phyloP scores from a whole-genome alignment of 1,140 invertebrate species.

The Venturia canescens region DNA sequence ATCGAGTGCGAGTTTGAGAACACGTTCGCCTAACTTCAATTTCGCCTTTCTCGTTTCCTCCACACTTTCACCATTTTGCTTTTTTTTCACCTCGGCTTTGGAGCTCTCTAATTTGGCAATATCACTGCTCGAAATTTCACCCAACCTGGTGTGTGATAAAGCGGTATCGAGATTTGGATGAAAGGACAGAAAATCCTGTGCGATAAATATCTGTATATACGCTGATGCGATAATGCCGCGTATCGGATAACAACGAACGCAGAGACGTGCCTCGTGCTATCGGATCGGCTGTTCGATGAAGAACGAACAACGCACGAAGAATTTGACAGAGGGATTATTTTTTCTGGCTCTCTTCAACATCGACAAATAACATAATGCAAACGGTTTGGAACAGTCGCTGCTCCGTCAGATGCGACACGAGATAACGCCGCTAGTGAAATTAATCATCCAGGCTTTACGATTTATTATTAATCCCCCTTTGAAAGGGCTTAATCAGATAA shows the following conservation, averaged over 20 bases:
- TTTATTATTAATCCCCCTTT: too few species aligned
- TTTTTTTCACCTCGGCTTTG: background rate
- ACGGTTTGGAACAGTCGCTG: background rate
- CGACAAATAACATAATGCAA: background rate
- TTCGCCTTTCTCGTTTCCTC: background rate
- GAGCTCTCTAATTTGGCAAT: background rate
- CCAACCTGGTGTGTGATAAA: background rate
- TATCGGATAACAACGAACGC: background rate
- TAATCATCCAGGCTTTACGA: too few species aligned
- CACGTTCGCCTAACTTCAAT: background rate
- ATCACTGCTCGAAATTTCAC: conserved; percentile 10
- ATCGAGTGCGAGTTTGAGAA: background rate
- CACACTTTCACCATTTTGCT: background rate
- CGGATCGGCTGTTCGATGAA: background rate
- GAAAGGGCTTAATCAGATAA: too few species aligned
- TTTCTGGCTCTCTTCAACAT: background rate
- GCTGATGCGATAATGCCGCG: background rate
- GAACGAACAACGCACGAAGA: conserved; percentile 2
- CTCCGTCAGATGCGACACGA: background rate
- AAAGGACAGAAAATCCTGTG: background rate
- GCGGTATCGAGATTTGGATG: background rate
- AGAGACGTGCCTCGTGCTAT: background rate
- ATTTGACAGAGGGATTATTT: background rate
- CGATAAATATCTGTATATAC: background rate
- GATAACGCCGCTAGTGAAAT: background rate